Evolutionary conservation across 2,113 vertebrate genomes (phyloP), one percentile per base, ranked within the genome.

Genomic region (Boleophthalmus pectinirostris): DNA sequence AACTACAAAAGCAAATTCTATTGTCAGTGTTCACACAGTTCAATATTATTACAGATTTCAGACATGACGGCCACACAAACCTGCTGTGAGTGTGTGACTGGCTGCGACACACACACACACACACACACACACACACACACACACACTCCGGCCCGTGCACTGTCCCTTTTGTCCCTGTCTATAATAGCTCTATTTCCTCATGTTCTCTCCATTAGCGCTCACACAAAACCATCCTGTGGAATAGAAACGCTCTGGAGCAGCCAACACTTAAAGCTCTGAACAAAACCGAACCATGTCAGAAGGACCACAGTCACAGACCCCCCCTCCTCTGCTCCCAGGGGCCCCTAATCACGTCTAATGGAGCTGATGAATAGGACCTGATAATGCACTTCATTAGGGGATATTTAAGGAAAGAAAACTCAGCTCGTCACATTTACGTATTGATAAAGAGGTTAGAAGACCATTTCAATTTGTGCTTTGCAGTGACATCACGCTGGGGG

Each of bases 311-410:
- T 43, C 61, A 1, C 33, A 64, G 33, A 64, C n/a, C n/a, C 38
- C 10, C 38, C 61, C 61, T 29, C 29, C 33, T 64, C 61, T 21
- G 33, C 20, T 35, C 33, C 33, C 61, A 21, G 43, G 13, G 33
- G 33, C 4, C 61, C 13, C 33, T 64, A 64, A 64, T 64, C 61
- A 64, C 43, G 18, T 64, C 33, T 21, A 64, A n/a, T 64, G 33
- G 9, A 33, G 29, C 8, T 38, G 43, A 61, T 61, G 25, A 61
- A 61, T 16, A 33, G 58, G 13, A 33, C 58, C 58, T 18, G 25
- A 61, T 61, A 33, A 43, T 13, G 61, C 60, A 63, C 29, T 63
- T 60, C 29, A 16, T 64, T 38, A 64, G 13, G 33, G 60, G 29
- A 35, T 63, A 35, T 63, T 20, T 38, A 20, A 12, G 18, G 10